Evolutionary conservation across 1,140 invertebrate species (phyloP), one percentile per base, ranked within the genome.

Genomic region (Aphaenogaster floridana): DNA sequence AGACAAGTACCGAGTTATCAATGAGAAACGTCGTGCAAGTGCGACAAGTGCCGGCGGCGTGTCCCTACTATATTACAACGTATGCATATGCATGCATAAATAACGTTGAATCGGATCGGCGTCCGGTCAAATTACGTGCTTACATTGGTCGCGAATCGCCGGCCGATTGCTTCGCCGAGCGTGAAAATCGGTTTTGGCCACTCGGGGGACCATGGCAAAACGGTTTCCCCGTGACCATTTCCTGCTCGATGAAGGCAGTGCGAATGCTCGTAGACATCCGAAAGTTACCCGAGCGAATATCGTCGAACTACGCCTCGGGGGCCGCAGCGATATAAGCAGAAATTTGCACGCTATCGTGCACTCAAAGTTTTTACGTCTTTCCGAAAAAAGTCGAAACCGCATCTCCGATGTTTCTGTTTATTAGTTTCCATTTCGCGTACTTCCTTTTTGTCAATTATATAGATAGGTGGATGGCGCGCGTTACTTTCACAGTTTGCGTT

Each of bases 101-200:
- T 87, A 89, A 79, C 9, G 57, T 59, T 69, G 76, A 86, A 86
- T 77, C 85, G 76, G 85, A 68, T 50, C 69, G 66, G 71, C 63
- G 34, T 89, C 71, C 77, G 71, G 54, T 87, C 77, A 86, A 89
- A 89, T 89, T 90, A 89, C 72, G 61, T 68, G 88, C 88, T 87
- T 81, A 80, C 69, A 21, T 66, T 68, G 88, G 88, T 90, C 72
- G 89, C 85, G 88, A 87, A 90, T 90, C 85, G 88, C 81, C 81
- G 72, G 79, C 52, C 86, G 86, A 87, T 90, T 90, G 79, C 88
- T 76, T 50, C 63, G 88, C 57, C 76, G 50, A 77, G 77, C 89
- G 57, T 90, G 89, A 87, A 90, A 90, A 90, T 90, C 89, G 89
- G 88, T 83, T 90, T 90, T 89, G 88, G 68, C 77, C 80, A 89